These are phyloP conservation scores for Proteles cristata DNA, from an alignment of 2,113 vertebrate genomes.

Conservation along the genomic window DNA sequence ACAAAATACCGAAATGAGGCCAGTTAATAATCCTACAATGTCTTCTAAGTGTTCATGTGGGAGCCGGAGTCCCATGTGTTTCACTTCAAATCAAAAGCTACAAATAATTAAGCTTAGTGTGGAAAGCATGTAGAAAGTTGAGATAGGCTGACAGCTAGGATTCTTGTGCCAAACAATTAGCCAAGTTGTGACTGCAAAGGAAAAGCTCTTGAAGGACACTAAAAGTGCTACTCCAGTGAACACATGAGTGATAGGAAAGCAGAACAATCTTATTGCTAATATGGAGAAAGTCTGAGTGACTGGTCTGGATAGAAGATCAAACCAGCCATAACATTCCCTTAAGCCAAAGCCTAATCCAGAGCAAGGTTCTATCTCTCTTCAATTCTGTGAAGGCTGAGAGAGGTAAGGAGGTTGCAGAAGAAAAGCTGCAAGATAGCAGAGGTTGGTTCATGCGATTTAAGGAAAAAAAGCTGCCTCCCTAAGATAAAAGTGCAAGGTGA, in stretches of 20 bases:
- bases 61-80: not conserved
- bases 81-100: not conserved
- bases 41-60: not conserved
- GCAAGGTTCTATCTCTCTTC: not conserved
- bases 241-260: not conserved
- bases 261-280: not conserved
- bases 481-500: not conserved
- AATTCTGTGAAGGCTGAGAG: not conserved
- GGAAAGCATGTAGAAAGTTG: not conserved
- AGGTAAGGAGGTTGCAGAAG: not conserved
- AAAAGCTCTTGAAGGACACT: not conserved
- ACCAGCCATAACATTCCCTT: not conserved
- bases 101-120: not conserved
- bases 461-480: not conserved
- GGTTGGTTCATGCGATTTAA: not conserved
- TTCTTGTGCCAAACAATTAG: too few species aligned
- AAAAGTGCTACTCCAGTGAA: not conserved
- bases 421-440: not conserved
- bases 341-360: not conserved
- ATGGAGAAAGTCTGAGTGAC: not conserved
- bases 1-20: not conserved
- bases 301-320: not conserved
- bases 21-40: not conserved
- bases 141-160: not conserved
- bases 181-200: not conserved